These are phyloP conservation scores for Melitaea athalia DNA, from an alignment of 2,888 invertebrate genomes.

Conservation along the genomic window DNA sequence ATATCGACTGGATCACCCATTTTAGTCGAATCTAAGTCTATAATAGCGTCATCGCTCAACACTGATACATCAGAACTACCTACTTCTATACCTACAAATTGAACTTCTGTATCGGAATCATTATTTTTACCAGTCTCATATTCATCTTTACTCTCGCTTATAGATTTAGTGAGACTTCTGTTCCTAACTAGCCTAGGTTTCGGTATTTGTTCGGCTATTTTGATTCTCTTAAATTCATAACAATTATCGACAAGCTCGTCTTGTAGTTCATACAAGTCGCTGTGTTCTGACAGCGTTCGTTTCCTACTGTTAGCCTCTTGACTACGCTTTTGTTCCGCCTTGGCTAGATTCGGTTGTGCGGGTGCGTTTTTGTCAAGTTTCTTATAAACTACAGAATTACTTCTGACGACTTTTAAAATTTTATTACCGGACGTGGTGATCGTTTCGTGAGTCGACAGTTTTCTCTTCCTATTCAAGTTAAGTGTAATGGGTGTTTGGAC, in stretches of 20 bases:
- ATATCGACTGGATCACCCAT: conserved; percentile 60
- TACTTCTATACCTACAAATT: conserved; percentile 65
- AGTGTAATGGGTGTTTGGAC: conserved; percentile 61
- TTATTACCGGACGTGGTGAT: conserved; percentile 71
- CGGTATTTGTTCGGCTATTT: conserved; percentile 57
- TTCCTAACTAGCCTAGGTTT: conserved; percentile 71
- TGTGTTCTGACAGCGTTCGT: conserved; percentile 68
- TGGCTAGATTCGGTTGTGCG: conserved; percentile 46
- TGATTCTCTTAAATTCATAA: conserved; percentile 71
- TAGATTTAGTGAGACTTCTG: conserved; percentile 45
- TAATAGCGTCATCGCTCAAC: conserved; percentile 58
- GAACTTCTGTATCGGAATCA: conserved; percentile 72
- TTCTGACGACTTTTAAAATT: conserved; percentile 74
- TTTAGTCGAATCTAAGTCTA: conserved; percentile 60
- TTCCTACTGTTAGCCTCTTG: conserved; percentile 61
- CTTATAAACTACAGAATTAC: conserved; percentile 74
- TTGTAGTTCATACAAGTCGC: conserved; percentile 63
- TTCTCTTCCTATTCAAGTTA: conserved; percentile 67
- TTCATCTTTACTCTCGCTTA: conserved; percentile 51
- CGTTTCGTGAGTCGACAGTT: conserved; percentile 70
- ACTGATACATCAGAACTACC: conserved; percentile 52
- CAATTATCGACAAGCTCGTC: conserved; percentile 71
- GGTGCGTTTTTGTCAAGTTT: conserved; percentile 60
- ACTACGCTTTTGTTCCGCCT: conserved; percentile 51
- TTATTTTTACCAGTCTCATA: conserved; percentile 50